These are phyloP conservation scores for Nibea coibor DNA, from an alignment of 2,113 vertebrate species.

Conservation along the genomic window DNA sequence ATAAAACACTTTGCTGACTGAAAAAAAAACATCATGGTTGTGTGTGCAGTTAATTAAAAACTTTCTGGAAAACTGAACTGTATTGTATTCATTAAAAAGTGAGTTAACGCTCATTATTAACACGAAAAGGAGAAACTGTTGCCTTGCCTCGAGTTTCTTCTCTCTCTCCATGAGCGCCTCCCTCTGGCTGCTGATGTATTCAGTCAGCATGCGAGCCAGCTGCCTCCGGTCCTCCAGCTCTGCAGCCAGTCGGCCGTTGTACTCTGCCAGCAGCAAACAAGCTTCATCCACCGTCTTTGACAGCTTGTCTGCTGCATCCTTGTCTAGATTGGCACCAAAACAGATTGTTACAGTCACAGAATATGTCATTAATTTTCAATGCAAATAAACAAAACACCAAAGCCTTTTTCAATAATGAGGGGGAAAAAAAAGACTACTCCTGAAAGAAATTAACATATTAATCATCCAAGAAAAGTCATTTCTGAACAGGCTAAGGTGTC, in stretches of 20 bases:
- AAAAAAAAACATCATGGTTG: neutral
- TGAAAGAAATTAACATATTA: no score
- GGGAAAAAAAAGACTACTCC: neutral
- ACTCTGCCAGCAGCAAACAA: slow-evolving; percentile 95
- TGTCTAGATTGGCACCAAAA: slow-evolving; percentile 83
- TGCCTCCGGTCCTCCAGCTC: slow-evolving; percentile 97
- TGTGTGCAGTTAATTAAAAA: no score
- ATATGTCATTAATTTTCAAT: neutral
- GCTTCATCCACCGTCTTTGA: slow-evolving; percentile 98
- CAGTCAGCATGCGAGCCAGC: slow-evolving; percentile 96
- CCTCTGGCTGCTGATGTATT: slow-evolving; percentile 96
- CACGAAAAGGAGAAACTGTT: neutral
- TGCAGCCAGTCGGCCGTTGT: slow-evolving; percentile 95
- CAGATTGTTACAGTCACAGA: neutral
- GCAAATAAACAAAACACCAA: neutral
- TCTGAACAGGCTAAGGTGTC: neutral
- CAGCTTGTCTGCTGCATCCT: slow-evolving; percentile 95
- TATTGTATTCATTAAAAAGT: neutral
- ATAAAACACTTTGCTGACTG: neutral
- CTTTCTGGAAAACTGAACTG: neutral
- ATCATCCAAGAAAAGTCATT: neutral
- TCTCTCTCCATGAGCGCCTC: slow-evolving; percentile 94
- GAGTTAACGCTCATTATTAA: neutral
- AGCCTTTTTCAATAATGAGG: no score
- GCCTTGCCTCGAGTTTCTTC: slow-evolving; percentile 94